These are phyloP conservation scores for Petaurus breviceps DNA, from an alignment of 2,113 vertebrate species.

Conservation along the genomic window DNA sequence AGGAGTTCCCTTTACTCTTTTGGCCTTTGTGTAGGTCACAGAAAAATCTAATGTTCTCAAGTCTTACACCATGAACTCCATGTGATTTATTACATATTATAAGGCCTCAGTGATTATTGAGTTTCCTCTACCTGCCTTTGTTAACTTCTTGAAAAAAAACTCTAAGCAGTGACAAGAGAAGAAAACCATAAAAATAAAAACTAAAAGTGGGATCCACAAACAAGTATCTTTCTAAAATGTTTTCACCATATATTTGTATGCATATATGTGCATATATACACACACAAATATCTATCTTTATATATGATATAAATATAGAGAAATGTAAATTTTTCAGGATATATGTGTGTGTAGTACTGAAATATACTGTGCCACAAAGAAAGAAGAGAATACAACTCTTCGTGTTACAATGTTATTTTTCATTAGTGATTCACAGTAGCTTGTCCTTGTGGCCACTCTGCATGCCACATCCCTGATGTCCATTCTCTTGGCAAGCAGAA, in stretches of 20 bases:
- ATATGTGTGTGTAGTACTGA: constrained; percentile 27
- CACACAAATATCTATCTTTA: not conserved
- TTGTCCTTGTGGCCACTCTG: not conserved
- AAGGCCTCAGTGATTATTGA: not conserved
- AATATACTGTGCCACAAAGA: constrained; percentile 43
- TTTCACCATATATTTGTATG: constrained; percentile 15
- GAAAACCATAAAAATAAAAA: constrained; percentile 50
- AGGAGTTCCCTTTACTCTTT: constrained; percentile 19
- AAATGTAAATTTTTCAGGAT: not conserved
- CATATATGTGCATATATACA: not conserved
- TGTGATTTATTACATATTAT: constrained; percentile 35
- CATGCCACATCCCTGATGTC: accelerated
- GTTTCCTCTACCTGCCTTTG: constrained; percentile 29
- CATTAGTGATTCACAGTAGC: not conserved
- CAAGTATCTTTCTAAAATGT: constrained; percentile 27
- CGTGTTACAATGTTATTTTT: constrained; percentile 1
- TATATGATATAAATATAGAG: not conserved
- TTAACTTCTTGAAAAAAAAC: constrained; percentile 20
- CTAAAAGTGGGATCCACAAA: constrained; percentile 49
- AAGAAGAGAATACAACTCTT: constrained; percentile 12
- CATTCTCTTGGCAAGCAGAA: not conserved
- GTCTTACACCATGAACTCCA: constrained; percentile 32
- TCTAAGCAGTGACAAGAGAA: constrained; percentile 60
- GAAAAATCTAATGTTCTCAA: constrained; percentile 13
- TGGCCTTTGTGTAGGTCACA: not conserved